Percentiles rank a stretch among this genome's conserved stretches.
These are phyloP conservation scores for Idaea straminata DNA, from an alignment of 2,888 invertebrate species.

Conservation along the genomic window DNA sequence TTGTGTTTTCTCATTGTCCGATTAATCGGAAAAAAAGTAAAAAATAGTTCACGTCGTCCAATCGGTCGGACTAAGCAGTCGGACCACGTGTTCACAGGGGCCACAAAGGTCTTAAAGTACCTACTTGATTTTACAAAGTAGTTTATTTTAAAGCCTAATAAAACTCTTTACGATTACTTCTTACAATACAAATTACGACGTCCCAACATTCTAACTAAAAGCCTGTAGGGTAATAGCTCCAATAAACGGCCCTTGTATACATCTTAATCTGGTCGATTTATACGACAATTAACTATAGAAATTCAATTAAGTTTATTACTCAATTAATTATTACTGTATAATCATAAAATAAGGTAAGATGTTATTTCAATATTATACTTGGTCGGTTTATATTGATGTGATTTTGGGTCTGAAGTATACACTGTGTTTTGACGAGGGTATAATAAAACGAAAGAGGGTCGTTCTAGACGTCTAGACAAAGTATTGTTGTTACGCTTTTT, in stretches of 20 bases:
- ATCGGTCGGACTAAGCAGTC: no score
- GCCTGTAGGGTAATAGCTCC: neutral
- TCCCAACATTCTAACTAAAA: neutral
- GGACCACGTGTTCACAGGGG: no score
- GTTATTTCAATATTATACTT: neutral
- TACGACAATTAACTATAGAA: neutral
- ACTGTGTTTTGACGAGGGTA: no score
- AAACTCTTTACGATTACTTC: neutral
- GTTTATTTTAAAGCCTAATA: neutral
- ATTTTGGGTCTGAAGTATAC: no score
- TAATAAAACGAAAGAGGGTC: no score
- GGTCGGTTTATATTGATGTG: neutral
- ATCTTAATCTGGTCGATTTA: neutral
- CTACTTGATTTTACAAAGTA: neutral
- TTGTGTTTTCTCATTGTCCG: no score
- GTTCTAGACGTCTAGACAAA: no score
- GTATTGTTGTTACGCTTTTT: no score
- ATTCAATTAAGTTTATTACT: neutral
- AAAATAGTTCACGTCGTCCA: no score
- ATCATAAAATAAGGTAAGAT: neutral
- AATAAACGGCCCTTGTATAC: neutral
- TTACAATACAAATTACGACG: constrained; percentile 1
- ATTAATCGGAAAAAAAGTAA: no score
- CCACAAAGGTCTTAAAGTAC: neutral
- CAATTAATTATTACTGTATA: neutral